These are phyloP conservation scores for Dicroscelio sp. DNA, from an alignment of 2,888 invertebrate genomes.

Conservation along the genomic window DNA sequence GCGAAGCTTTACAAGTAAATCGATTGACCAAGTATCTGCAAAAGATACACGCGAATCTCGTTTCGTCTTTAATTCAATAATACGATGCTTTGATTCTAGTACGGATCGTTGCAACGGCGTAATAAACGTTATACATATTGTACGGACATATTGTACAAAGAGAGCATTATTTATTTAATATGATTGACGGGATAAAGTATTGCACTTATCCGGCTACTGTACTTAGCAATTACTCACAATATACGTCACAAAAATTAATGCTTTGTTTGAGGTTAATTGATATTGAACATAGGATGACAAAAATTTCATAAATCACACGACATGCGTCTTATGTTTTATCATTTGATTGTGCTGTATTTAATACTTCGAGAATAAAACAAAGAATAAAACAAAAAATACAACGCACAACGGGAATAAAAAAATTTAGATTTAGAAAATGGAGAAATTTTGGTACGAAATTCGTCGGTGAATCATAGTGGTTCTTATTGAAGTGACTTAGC, in stretches of 20 bases:
- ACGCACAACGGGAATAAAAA: no score
- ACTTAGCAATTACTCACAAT: neutral
- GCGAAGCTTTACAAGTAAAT: constrained; percentile 60
- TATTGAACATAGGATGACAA: neutral
- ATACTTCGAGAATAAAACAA: no score
- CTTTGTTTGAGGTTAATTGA: neutral
- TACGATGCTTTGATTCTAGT: constrained; percentile 25
- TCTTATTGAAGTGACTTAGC: no score
- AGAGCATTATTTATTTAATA: constrained; percentile 21
- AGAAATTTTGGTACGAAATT: no score
- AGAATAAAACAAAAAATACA: no score
- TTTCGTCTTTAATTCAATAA: constrained; percentile 62
- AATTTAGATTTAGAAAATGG: no score
- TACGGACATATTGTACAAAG: neutral
- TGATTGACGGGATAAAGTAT: constrained; percentile 24
- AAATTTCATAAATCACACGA: no score
- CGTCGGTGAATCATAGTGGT: no score
- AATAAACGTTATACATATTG: neutral
- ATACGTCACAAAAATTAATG: constrained; percentile 5
- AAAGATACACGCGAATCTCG: constrained; percentile 61
- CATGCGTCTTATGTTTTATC: no score
- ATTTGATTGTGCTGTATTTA: no score
- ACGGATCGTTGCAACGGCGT: neutral
- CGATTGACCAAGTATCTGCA: constrained; percentile 54
- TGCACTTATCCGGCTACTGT: neutral